These are phyloP conservation scores for Colossoma macropomum DNA, from an alignment of 2,113 vertebrate species.

Conservation along the genomic window DNA sequence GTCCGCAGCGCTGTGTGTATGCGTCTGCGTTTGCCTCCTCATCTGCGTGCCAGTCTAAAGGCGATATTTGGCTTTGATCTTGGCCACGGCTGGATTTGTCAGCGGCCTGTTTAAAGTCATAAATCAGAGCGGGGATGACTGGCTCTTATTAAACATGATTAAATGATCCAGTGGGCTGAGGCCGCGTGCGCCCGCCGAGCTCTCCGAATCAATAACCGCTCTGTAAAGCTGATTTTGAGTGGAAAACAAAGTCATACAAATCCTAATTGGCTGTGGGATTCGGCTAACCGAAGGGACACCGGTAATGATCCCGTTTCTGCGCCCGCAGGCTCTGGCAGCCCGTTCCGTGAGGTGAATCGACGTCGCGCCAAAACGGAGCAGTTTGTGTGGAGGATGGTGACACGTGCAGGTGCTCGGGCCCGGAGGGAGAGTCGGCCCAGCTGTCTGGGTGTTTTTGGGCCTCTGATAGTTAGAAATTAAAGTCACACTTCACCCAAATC, in stretches of 20 bases:
- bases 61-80: constrained; percentile 65
- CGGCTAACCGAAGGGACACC: constrained; percentile 62
- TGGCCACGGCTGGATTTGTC: constrained; percentile 59
- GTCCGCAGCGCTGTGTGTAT: background rate
- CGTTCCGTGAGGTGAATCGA: constrained; percentile 73
- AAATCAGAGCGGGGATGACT: constrained; percentile 71
- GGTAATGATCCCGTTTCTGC: constrained; percentile 39
- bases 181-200: constrained; percentile 64
- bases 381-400: constrained; percentile 76
- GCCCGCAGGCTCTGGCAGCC: constrained; percentile 73
- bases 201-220: constrained; percentile 73
- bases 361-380: constrained; percentile 77
- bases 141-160: constrained; percentile 76
- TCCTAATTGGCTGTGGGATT: constrained; percentile 74
- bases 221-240: constrained; percentile 73
- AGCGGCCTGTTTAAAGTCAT: constrained; percentile 59
- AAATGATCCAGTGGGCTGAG: constrained; percentile 76
- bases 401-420: constrained; percentile 77
- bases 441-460: background rate
- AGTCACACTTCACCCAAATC: background rate
- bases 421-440: constrained; percentile 69
- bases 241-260: constrained; percentile 74
- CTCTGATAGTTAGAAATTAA: constrained; percentile 1
- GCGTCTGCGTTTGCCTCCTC: background rate
- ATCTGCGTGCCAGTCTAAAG: constrained; percentile 1